phyloP scores from a whole-genome alignment of 2,797 vertebrate species.

The Anabas testudineus region DNA sequence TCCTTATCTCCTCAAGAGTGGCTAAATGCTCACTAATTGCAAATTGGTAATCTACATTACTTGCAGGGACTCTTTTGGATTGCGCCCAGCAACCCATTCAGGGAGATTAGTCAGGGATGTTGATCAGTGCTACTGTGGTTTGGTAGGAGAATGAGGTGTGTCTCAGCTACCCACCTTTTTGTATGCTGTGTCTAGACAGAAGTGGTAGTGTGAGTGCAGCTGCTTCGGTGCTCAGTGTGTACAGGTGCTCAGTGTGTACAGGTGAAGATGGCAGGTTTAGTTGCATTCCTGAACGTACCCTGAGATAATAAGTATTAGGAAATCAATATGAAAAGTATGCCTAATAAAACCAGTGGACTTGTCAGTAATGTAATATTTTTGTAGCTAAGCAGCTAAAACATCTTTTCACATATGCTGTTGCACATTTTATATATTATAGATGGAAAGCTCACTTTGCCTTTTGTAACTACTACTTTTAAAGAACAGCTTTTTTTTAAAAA shows the following conservation, averaged over 20 bases:
- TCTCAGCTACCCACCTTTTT: slow-evolving; percentile 8
- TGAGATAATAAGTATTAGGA: neutral
- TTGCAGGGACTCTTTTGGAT: slow-evolving; percentile 29
- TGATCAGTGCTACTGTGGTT: slow-evolving; percentile 37
- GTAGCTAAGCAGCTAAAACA: neutral
- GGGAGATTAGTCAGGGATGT: slow-evolving; percentile 33
- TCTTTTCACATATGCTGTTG: neutral
- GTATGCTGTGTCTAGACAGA: neutral
- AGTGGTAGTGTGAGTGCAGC: neutral
- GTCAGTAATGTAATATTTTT: neutral
- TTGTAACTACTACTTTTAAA: neutral
- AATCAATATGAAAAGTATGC: neutral
- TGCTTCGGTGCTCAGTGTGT: too few relatives aligned
- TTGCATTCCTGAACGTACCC: neutral
- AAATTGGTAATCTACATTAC: slow-evolving; percentile 35
- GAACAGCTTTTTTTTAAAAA: neutral
- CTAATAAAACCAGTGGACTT: neutral
- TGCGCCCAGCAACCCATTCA: slow-evolving; percentile 25
- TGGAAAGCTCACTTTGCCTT: neutral
- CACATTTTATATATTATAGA: too few relatives aligned
- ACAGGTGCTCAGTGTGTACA: too few relatives aligned
- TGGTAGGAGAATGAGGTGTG: neutral
- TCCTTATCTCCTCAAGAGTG: slow-evolving; percentile 11
- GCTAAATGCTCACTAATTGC: slow-evolving; percentile 26
- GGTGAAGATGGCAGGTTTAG: slow-evolving; percentile 1